Base-by-base conservation (phyloP, 2,113 vertebrate genomes). In the crab-eating macaque (Macaca fascicularis) region DNA sequence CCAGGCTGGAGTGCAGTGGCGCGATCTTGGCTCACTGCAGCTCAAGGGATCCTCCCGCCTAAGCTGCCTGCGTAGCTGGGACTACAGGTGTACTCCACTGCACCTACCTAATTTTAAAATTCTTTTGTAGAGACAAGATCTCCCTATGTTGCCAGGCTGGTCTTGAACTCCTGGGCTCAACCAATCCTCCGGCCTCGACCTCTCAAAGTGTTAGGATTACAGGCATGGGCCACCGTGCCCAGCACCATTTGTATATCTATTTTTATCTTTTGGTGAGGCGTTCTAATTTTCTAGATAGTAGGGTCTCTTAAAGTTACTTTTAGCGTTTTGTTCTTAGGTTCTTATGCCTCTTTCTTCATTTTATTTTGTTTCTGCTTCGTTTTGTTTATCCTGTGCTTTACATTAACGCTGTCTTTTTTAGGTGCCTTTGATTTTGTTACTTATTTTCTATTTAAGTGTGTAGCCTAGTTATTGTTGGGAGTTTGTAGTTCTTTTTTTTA, bases 231-330 rank as follows among this genome's bases (percentile, higher is more conserved):
- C 61, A 30, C 27, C 5, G 12, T 64, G 61, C 61, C n/a, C 70
- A 92, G 92, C 4, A 78, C 27, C 86, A 5, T 81, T 94, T 55
- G 19, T 64, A 43, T 17, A 1, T 75, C 86, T 78, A 70, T 92
- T 89, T 94, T 95, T 92, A 55, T 82, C 43, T 64, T 52, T 84
- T 82, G 20, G 13, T 95, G 75, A 93, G 38, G 30, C 57, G 6
- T 67, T 92, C 75, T 75, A 10, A n/a, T 96, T 95, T 94, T 93
- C 25, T 93, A 48, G 76, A n/a, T 80, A 35, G 35, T 91, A 82
- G 9, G 87, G 4, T 86, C 84, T 87, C 17, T 92, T 48, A 55
- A 19, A 75, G 32, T 27, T 88, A 76, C 10, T 94, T 64, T n/a
- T 52, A 87, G 35, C 35, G 13, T 76, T 88, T 88, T 82, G 8